phyloP scores from a whole-genome alignment of 1,140 invertebrate genomes.

The Idris sp. region DNA sequence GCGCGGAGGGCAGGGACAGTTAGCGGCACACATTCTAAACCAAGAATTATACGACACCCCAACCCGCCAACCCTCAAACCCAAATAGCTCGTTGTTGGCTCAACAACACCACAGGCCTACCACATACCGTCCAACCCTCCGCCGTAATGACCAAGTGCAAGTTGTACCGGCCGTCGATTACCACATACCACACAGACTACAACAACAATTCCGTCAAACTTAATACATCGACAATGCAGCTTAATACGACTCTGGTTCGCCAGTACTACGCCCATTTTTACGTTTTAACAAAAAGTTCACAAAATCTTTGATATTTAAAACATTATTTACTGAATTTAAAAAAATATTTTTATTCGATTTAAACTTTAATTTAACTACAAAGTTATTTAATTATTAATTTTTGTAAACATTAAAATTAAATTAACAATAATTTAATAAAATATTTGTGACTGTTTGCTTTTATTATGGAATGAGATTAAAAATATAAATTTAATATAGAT shows the following conservation, averaged over 20 bases:
- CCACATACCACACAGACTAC: conserved; percentile 65
- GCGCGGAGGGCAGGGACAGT: conserved; percentile 77
- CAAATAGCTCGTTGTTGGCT: conserved; percentile 50
- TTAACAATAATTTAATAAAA: too few species aligned
- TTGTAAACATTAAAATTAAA: too few species aligned
- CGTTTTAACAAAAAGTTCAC: too few species aligned
- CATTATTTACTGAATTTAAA: too few species aligned
- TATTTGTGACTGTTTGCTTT: conserved; percentile 7
- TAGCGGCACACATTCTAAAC: conserved; percentile 62
- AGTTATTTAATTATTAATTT: too few species aligned
- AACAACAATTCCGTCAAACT: conserved; percentile 53
- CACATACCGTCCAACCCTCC: conserved; percentile 70
- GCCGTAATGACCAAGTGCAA: conserved; percentile 69
- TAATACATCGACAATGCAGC: conserved; percentile 37
- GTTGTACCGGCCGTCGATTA: conserved; percentile 71
- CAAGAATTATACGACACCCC: conserved; percentile 64
- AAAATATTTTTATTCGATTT: too few species aligned
- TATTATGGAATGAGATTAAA: conserved; percentile 22
- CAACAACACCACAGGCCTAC: conserved; percentile 72
- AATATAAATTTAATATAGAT: conserved; percentile 19
- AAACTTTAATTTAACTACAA: too few species aligned
- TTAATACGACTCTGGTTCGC: conserved; percentile 37
- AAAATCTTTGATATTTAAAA: too few species aligned
- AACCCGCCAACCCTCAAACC: conserved; percentile 56
- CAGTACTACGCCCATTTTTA: conserved; percentile 32